phyloP scores from a whole-genome alignment of 2,888 invertebrate genomes.

The Diaphora mendica region DNA sequence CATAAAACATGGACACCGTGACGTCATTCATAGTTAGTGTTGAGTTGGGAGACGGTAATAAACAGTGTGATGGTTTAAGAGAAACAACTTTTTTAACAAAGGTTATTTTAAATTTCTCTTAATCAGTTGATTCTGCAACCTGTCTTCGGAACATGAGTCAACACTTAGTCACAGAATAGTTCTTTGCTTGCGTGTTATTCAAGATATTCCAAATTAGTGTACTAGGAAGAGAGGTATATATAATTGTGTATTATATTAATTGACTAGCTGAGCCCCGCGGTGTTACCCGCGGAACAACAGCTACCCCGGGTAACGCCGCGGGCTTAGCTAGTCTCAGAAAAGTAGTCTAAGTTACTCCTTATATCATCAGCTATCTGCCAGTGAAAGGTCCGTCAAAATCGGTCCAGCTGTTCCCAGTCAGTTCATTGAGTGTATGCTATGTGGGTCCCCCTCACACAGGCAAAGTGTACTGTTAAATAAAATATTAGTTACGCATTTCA shows the following conservation, averaged over 20 bases:
- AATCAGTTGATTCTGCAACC: not conserved
- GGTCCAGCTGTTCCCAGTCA: too few relatives aligned
- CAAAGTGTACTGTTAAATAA: not conserved
- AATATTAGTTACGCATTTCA: not conserved
- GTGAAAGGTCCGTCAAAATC: too few relatives aligned
- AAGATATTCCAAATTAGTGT: not conserved
- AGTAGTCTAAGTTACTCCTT: too few relatives aligned
- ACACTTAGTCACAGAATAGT: too few relatives aligned
- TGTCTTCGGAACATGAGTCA: not conserved
- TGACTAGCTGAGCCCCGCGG: too few relatives aligned
- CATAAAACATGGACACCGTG: not conserved
- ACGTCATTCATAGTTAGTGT: not conserved
- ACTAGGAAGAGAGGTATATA: not conserved
- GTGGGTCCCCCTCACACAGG: too few relatives aligned
- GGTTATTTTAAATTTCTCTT: not conserved
- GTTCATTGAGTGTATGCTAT: not conserved
- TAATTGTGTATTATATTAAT: too few relatives aligned
- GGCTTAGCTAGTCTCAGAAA: too few relatives aligned
- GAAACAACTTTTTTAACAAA: not conserved
- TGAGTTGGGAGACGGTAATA: not conserved
- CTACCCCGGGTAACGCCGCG: too few relatives aligned
- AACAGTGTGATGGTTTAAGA: not conserved
- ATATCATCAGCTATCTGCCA: too few relatives aligned
- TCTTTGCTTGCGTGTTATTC: not conserved
- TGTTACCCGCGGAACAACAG: too few relatives aligned